Evolutionary conservation across 2,113 vertebrate genomes (phyloP), one percentile per base, ranked within the genome.

Genomic region (Oxyruncus cristatus): DNA sequence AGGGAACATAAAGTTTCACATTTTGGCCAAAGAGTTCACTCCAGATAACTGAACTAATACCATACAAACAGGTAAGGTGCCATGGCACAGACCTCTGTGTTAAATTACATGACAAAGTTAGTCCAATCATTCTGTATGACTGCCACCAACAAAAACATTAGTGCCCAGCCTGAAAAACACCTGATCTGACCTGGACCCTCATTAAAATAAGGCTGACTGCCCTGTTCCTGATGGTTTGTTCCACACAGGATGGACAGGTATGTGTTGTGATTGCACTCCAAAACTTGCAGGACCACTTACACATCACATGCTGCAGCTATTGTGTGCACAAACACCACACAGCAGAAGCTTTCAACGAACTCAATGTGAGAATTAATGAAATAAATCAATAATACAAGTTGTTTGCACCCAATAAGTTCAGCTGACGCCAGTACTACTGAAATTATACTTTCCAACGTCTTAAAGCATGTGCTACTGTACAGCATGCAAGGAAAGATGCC

Each of bases 41-140:
- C 19, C 8, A 42, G 18, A 73, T 46, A 53, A 30, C 7, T 5
- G 20, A 76, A 62, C 2, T 13, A n/a, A 27, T n/a, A 39, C 14
- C 1, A 2, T 59, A 12, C 37, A 70, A 84, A 88, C 18, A 61
- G 1, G 0, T 3, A 32, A 13, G 33, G 65, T 1, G 2, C 61
- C 49, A 9, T 0, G 2, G 75, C 26, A 94, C 39, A 61, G 41
- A 73, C 33, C 28, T 68, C 35, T 42, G 28, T 0, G 1, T 8
- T 15, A 24, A 6, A 61, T 16, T 37, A 44, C 35, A 3, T 1
- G 17, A 56, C 41, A 35, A 3, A 2, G 0, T 44, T 24, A 68
- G 55, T 41, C 65, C 87, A 66, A 41, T 14, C 49, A 5, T 30
- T 53, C 50, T 30, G 26, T 28, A 22, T 39, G 30, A 49, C 42